Evolutionary conservation across 1,140 invertebrate genomes (phyloP).

Genomic region (Megathymus violae): DNA sequence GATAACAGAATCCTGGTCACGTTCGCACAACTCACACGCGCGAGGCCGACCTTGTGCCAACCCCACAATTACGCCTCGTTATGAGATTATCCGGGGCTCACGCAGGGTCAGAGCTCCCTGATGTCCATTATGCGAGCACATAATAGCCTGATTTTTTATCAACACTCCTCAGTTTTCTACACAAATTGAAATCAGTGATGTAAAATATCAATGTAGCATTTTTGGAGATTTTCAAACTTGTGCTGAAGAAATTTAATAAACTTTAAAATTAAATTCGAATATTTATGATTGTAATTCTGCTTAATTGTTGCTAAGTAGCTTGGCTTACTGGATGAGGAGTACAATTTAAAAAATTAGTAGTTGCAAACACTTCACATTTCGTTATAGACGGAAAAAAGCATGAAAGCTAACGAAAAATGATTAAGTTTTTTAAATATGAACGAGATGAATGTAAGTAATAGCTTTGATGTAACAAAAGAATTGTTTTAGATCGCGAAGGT

Average conservation of each 20-base stretch:
- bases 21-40: slow-evolving; percentile 20
- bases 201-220: slow-evolving; percentile 5
- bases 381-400: no score
- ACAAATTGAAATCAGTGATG: slow-evolving; percentile 15
- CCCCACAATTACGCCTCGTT: slow-evolving; percentile 32
- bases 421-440: no score
- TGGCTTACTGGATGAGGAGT: no score
- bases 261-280: background rate
- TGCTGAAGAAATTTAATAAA: background rate
- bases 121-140: slow-evolving; percentile 31
- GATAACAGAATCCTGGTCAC: slow-evolving; percentile 33
- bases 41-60: slow-evolving; percentile 18
- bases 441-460: no score
- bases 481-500: no score
- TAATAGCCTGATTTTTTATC: slow-evolving; percentile 33
- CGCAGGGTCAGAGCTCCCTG: slow-evolving; percentile 25
- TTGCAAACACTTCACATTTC: no score
- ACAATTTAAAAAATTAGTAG: no score
- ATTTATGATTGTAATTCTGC: background rate
- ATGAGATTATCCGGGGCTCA: slow-evolving; percentile 34
- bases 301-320: no score
- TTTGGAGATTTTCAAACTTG: background rate
- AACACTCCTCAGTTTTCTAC: slow-evolving; percentile 25
- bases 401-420: no score
- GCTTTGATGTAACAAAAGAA: no score